Conservation (phyloP, 1,140 invertebrate species). For the Conus ventricosus region DNA sequence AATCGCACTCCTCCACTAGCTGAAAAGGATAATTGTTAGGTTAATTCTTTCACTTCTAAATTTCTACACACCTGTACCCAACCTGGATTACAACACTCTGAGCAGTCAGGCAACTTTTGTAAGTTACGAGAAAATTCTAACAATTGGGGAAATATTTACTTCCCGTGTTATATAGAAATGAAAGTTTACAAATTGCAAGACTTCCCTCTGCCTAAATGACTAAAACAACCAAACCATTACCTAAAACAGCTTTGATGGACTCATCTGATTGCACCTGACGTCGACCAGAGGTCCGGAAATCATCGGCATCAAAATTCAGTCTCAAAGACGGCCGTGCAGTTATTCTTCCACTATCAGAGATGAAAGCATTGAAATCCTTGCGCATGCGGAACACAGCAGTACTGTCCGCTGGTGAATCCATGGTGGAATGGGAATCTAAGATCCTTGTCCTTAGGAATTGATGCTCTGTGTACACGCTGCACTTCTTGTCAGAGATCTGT, state of each 20-base stretch:
- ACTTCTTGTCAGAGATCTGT: background rate
- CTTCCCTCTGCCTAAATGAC: background rate
- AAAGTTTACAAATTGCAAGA: background rate
- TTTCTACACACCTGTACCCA: too few relatives aligned
- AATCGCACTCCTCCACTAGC: too few relatives aligned
- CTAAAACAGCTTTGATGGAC: conserved; percentile 5
- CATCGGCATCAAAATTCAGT: conserved; percentile 34
- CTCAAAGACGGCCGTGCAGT: conserved; percentile 38
- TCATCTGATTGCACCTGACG: background rate
- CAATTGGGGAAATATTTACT: background rate
- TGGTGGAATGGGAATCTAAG: conserved; percentile 14
- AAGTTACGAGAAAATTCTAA: background rate
- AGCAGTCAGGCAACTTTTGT: background rate
- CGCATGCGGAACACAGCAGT: conserved; percentile 61
- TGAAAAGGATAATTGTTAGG: too few relatives aligned
- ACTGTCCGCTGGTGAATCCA: conserved; percentile 54
- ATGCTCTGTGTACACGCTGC: background rate
- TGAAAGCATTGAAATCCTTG: conserved; percentile 61
- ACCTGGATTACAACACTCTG: too few relatives aligned
- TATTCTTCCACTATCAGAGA: conserved; percentile 45
- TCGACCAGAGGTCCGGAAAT: background rate
- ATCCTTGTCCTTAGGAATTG: background rate
- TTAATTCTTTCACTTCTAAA: too few relatives aligned
- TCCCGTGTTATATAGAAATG: background rate
- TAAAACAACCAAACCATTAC: background rate